Percentiles rank a stretch among this genome's conserved stretches.
phyloP scores from a whole-genome alignment of 2,797 vertebrate species.

The Centroberyx gerrardi region DNA sequence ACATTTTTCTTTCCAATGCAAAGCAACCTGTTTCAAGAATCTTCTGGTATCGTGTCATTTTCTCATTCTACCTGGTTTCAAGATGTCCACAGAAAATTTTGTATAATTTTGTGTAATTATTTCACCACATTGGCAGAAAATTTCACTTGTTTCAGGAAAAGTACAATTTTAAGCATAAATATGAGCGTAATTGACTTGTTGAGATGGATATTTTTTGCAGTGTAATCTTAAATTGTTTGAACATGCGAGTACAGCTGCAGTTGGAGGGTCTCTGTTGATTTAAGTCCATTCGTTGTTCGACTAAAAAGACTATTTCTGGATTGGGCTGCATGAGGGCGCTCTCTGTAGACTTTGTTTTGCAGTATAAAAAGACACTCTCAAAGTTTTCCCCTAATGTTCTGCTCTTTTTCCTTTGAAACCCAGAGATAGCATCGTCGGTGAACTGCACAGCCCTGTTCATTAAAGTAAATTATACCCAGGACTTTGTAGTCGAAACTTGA shows the following conservation, averaged over 20 bases:
- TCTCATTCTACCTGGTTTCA: no score
- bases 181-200: no score
- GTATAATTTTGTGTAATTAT: no score
- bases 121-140: no score
- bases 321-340: neutral
- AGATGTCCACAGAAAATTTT: no score
- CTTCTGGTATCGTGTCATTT: no score
- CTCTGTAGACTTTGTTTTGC: neutral
- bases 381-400: neutral
- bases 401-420: slow-evolving; percentile 32
- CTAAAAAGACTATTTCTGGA: slow-evolving; percentile 1
- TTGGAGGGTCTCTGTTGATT: slow-evolving; percentile 25
- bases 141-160: no score
- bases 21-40: no score
- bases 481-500: slow-evolving; percentile 41
- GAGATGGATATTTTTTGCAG: neutral
- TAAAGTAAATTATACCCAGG: slow-evolving; percentile 41
- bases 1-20: no score
- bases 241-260: slow-evolving; percentile 9
- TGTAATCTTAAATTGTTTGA: neutral
- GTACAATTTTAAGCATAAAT: no score
- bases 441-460: slow-evolving; percentile 20
- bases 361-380: no score
- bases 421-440: no score
- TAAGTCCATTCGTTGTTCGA: slow-evolving; percentile 25